phyloP scores from a whole-genome alignment of 2,797 vertebrate species.

The Typhlichthys eigenmanni region DNA sequence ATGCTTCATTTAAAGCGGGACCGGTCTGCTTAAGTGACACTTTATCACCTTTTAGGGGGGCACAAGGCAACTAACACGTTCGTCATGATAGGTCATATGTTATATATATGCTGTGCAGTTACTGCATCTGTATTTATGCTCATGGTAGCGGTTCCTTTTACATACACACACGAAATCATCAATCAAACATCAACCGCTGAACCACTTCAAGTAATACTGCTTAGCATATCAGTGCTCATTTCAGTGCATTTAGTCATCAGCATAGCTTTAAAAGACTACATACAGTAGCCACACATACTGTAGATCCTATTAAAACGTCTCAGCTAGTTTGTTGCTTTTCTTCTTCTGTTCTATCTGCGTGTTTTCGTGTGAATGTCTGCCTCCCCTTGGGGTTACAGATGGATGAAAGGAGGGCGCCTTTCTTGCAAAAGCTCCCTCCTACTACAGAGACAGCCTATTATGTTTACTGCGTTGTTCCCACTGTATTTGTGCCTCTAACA shows the following conservation, averaged over 20 bases:
- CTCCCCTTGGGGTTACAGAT: slow-evolving; percentile 13
- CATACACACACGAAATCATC: too few relatives aligned
- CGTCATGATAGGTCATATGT: too few relatives aligned
- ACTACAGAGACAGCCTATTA: slow-evolving; percentile 8
- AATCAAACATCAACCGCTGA: too few relatives aligned
- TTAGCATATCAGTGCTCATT: neutral
- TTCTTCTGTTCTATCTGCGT: slow-evolving; percentile 9
- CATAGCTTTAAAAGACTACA: slow-evolving; percentile 8
- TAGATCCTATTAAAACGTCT: slow-evolving; percentile 6
- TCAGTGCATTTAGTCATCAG: neutral
- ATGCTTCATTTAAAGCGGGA: too few relatives aligned
- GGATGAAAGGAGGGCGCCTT: slow-evolving; percentile 16
- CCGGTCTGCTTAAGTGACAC: too few relatives aligned
- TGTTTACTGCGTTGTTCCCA: too few relatives aligned
- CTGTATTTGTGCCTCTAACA: too few relatives aligned
- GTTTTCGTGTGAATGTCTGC: slow-evolving; percentile 10
- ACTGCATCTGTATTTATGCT: too few relatives aligned
- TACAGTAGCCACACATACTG: neutral
- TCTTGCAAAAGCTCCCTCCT: slow-evolving; percentile 20
- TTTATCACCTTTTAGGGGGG: too few relatives aligned
- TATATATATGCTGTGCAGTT: too few relatives aligned
- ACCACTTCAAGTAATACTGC: neutral
- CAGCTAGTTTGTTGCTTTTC: slow-evolving; percentile 1
- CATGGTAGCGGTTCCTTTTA: too few relatives aligned
- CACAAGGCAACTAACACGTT: too few relatives aligned